Conservation (phyloP, 2,888 invertebrate genomes). For the Heliconius aoede region DNA sequence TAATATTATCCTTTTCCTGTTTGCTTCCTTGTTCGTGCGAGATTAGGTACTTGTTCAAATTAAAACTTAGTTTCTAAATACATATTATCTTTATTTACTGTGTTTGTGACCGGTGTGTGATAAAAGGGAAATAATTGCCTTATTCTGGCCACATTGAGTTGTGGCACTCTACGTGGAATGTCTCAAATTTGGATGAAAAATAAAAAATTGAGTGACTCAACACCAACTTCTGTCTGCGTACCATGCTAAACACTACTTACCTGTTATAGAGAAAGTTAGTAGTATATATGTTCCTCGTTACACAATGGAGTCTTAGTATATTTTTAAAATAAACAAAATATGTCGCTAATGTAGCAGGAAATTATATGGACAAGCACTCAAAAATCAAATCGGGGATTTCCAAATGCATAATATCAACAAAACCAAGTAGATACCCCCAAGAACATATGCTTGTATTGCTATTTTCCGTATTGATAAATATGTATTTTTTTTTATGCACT, state of each 20-base stretch:
- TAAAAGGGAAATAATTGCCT: background rate
- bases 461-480: constrained; percentile 7
- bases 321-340: background rate
- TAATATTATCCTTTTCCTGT: constrained; percentile 11
- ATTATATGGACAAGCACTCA: background rate
- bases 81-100: background rate
- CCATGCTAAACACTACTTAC: too few relatives aligned
- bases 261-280: background rate
- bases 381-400: background rate
- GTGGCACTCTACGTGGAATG: background rate
- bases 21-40: background rate
- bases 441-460: constrained; percentile 2
- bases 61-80: background rate
- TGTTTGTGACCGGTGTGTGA: background rate
- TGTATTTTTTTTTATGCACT: constrained; percentile 6
- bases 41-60: background rate
- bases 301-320: background rate
- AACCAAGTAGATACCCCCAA: background rate
- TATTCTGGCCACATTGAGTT: background rate
- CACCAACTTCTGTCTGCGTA: background rate
- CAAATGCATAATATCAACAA: constrained; percentile 10
- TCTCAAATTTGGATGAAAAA: background rate
- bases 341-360: background rate
- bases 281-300: background rate
- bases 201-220: background rate